phyloP scores from a whole-genome alignment of 2,888 invertebrate genomes.

The Caenorhabditis wallacei region DNA sequence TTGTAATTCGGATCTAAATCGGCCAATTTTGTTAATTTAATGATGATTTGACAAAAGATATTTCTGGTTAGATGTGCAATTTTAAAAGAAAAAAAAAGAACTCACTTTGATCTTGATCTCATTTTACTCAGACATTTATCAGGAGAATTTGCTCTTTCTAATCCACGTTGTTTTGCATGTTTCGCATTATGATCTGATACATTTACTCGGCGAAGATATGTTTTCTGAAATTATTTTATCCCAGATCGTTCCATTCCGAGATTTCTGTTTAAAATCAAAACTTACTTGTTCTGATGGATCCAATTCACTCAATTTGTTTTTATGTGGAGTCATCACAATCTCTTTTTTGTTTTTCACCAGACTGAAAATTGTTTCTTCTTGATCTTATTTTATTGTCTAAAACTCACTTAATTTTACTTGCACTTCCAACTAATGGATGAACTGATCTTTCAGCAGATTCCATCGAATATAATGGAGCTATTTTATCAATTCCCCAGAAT shows the following conservation, averaged over 20 bases:
- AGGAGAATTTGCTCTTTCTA: constrained; percentile 73
- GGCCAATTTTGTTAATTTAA: constrained; percentile 12
- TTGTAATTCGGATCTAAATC: constrained; percentile 72
- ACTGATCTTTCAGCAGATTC: constrained; percentile 80
- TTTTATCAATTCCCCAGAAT: constrained; percentile 77
- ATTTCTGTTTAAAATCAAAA: background rate
- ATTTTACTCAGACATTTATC: constrained; percentile 71
- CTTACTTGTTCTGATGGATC: constrained; percentile 69
- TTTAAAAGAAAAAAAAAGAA: background rate
- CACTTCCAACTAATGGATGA: constrained; percentile 80
- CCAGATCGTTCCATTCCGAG: too few relatives aligned
- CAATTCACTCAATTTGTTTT: constrained; percentile 78
- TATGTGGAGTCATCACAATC: constrained; percentile 82
- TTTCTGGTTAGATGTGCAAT: constrained; percentile 6
- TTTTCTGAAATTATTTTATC: constrained; percentile 65
- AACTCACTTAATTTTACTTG: constrained; percentile 80
- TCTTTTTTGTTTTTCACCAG: constrained; percentile 76
- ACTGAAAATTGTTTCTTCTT: constrained; percentile 56
- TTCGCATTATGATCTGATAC: constrained; percentile 78
- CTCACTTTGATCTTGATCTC: constrained; percentile 71
- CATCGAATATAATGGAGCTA: constrained; percentile 79
- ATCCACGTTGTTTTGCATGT: constrained; percentile 68
- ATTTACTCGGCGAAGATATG: constrained; percentile 75
- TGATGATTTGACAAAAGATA: background rate
- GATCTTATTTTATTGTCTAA: background rate